Evolutionary conservation across 2,888 invertebrate genomes (phyloP).

Genomic region (Eurois occulta): DNA sequence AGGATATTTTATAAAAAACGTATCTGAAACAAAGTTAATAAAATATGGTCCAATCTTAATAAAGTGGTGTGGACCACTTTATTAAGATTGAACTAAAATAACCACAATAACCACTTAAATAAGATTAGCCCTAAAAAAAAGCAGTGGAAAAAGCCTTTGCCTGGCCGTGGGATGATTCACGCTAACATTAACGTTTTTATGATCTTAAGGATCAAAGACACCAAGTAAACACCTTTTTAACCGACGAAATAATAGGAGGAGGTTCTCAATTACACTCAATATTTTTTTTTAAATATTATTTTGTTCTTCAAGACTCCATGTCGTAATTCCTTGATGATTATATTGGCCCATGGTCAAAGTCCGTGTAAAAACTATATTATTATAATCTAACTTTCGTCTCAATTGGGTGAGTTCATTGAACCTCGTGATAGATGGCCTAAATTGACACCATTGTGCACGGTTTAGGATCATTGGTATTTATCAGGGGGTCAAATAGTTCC

Average conservation of each 20-base stretch:
- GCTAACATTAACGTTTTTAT: background rate
- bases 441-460: conserved; percentile 32
- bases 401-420: conserved; percentile 52
- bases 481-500: conserved; percentile 31
- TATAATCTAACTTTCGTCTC: conserved; percentile 36
- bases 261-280: too few species aligned
- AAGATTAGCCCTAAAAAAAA: background rate
- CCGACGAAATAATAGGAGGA: too few species aligned
- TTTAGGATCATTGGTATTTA: conserved; percentile 38
- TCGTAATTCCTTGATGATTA: background rate
- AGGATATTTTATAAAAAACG: background rate
- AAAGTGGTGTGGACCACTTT: background rate
- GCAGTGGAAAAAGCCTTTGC: background rate
- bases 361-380: conserved; percentile 13
- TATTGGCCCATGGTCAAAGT: conserved; percentile 2
- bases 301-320: background rate
- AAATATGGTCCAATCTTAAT: background rate
- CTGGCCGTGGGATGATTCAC: too few species aligned
- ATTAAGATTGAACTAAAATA: too few species aligned
- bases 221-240: background rate
- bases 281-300: background rate
- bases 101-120: too few species aligned
- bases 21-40: background rate
- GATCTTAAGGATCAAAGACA: background rate
- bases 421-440: conserved; percentile 34